Evolutionary conservation across 2,888 invertebrate species (phyloP), one percentile per base, ranked within the genome.

Genomic region (Chorisops tibialis): DNA sequence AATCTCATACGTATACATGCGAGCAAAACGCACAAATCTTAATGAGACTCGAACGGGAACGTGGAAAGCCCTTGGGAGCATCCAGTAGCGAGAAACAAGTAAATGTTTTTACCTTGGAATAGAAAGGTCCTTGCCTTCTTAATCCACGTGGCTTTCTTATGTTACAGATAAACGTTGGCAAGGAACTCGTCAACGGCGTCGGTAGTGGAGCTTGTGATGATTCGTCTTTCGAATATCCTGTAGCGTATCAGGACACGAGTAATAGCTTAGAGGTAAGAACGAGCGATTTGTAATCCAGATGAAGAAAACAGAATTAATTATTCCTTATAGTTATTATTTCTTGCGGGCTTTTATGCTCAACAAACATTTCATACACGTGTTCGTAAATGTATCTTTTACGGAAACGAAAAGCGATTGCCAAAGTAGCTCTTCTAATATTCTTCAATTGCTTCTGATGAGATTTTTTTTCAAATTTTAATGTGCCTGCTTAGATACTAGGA

Each of bases 1-100:
- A 75, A 67, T 74, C 79, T 58, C 81, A 81, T 70, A 79, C 79
- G 37, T 80, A 80, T 69, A 78, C 75, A 61, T 81, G 81, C 70
- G 81, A 81, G 67, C 81, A 81, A 67, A 79, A 79, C 67, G 78
- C 79, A 66, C 78, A 79, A 70, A 78, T 80, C 68, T 72, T 79
- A 68, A 74, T 79, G 71, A 73, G 79, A 70, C 69, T 78, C 68
- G 79, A 78, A 70, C 74, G 76, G 63, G 79, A 78, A 61, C 75
- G 76, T 37, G 71, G 54, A 41, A 62, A 68, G 61, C 59, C 62
- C 19, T 41, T 14, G 56, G 65, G 54, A 67, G 66, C 62, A 19
- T 45, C 65, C 45, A 62, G 35, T 49, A 30, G 63, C n/a, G 67
- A 68, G 61, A 67, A 63, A 9, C 73, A 74, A 73, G 74, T 73